These are phyloP conservation scores for Diacarnus erythraeanus DNA, from an alignment of 37 sponge, comb jelly and placozoan species.

Conservation along the genomic window DNA sequence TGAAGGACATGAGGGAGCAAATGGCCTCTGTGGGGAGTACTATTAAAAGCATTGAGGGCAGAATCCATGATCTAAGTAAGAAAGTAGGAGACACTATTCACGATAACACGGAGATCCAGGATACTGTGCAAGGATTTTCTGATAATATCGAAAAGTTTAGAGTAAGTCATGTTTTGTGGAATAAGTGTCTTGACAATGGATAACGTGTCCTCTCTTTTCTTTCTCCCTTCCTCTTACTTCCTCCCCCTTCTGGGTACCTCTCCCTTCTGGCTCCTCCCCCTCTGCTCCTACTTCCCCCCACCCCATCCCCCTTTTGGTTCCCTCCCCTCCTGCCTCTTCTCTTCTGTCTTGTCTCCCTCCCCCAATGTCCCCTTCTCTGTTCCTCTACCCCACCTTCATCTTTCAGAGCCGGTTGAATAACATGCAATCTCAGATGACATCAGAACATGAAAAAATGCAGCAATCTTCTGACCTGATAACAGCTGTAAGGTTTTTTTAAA, in stretches of 20 bases:
- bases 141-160: not conserved
- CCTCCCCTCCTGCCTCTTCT: too few relatives aligned
- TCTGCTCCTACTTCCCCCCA: not conserved
- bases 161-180: not conserved
- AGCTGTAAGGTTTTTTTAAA: conserved; percentile 22
- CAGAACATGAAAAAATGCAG: not conserved
- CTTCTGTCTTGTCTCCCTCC: not conserved
- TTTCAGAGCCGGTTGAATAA: not conserved
- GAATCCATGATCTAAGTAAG: not conserved
- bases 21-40: conserved; percentile 24
- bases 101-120: conserved; percentile 32
- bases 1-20: conserved; percentile 1
- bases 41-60: conserved; percentile 14
- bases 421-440: not conserved
- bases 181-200: too few relatives aligned
- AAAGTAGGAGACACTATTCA: conserved; percentile 16
- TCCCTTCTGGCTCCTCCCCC: too few relatives aligned
- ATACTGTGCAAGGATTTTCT: not conserved
- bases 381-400: not conserved
- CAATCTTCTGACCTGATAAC: conserved; percentile 7
- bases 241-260: too few relatives aligned
- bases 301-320: not conserved
- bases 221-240: not conserved
- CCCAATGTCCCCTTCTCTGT: not conserved
- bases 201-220: not conserved